A percentile compares a stretch with the other conserved stretches of the same genome.
Conservation (phyloP, 2,797 vertebrate genomes). For the Cyclopterus lumpus region DNA sequence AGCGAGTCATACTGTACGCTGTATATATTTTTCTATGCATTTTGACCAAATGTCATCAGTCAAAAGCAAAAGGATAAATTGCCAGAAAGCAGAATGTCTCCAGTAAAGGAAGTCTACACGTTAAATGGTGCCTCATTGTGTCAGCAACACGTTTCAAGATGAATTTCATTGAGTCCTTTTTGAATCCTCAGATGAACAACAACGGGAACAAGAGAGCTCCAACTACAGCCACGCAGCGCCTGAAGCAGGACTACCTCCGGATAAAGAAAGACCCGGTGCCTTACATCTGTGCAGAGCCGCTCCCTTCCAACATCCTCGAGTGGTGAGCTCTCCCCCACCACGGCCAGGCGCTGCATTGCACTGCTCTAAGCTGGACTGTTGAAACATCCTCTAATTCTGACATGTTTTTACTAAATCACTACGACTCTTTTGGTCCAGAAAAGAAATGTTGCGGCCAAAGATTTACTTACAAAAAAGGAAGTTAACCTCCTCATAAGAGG, state of each 20-base stretch:
- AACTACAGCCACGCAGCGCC: slow-evolving; percentile 95
- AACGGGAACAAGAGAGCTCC: slow-evolving; percentile 95
- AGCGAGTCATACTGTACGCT: background rate
- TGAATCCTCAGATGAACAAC: slow-evolving; percentile 91
- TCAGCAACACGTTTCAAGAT: background rate
- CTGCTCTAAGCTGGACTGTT: too few relatives aligned
- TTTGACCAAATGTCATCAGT: background rate
- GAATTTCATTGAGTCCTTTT: background rate
- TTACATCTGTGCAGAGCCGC: slow-evolving; percentile 98
- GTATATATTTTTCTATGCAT: background rate
- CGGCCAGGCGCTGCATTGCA: too few relatives aligned
- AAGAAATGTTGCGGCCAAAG: too few relatives aligned
- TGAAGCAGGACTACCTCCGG: slow-evolving; percentile 98
- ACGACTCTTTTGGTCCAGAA: background rate
- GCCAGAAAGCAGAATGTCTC: background rate
- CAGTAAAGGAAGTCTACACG: background rate
- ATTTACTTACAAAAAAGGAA: background rate
- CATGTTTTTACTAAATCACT: background rate
- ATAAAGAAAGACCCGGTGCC: slow-evolving; percentile 99
- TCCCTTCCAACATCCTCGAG: slow-evolving; percentile 97
- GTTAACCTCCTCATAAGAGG: background rate
- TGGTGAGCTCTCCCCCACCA: slow-evolving; percentile 88
- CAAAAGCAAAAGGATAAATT: background rate
- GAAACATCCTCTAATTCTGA: background rate
- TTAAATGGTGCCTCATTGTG: background rate